Base-by-base conservation (phyloP, 1,140 invertebrate genomes). In the Drosophila sechellia region DNA sequence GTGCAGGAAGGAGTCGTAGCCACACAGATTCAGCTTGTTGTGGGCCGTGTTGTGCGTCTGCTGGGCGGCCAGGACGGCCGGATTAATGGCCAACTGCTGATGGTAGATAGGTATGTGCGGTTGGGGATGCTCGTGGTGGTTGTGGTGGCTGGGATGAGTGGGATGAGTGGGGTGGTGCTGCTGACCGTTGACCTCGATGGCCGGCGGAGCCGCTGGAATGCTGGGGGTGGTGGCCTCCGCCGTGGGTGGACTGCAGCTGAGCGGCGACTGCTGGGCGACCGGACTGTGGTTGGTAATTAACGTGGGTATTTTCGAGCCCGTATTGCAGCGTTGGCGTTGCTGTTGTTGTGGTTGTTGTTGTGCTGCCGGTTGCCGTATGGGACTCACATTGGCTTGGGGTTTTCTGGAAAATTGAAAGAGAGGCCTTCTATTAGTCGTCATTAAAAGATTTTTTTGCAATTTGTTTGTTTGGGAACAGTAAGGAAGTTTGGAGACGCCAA, bases 1-100 rank as follows among this genome's bases (percentile, higher is more conserved):
- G 80, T 94, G 94, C 22, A 94, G 85, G 78, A 94, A 94, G n/a
- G 94, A 93, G 73, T 94, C 94, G 76, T 94, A 94, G 77, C 93
- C 92, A 71, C 94, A 94, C 31, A 94, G 81, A 79, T 94, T 94
- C n/a, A 94, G 93, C 77, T 94, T 92, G 52, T 81, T 83, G 75
- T 91, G 90, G 43, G 74, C 72, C 48, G 77, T 76, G 49, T 85
- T 76, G 84, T 89, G 84, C 27, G 78, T 81, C 49, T 90, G 83
- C 74, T 91, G 90, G 20, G 90, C 90, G 37, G 91, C 86, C 53
- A 92, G 64, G 11, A 92, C 80, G 46, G 91, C 85, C 35, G 91
- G 89, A 90, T 92, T 92, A 90, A 91, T 91, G 78, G 91, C 91
- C 89, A 92, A 52, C 77, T 92, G 91, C 48, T 92, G 91, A 71